Evolutionary conservation across 2,113 vertebrate genomes (phyloP), one percentile per base, ranked within the genome.

Genomic region (Dicaeum eximium): DNA sequence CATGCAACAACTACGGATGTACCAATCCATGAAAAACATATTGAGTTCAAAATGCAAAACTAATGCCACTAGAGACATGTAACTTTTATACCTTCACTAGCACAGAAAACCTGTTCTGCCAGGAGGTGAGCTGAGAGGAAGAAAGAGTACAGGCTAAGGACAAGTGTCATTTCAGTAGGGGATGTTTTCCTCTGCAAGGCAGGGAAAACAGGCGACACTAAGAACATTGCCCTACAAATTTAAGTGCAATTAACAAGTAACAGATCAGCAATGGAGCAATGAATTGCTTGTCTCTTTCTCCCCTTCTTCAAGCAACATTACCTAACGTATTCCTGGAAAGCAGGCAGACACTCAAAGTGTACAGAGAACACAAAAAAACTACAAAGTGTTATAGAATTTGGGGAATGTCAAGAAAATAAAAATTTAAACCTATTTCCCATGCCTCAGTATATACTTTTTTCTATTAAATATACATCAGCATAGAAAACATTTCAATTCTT

Each of bases 201-300:
- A 37, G 16, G 31, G 33, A 71, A 79, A 89, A 72, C 13, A 51
- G 50, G 27, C 0, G 0, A n/a, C 16, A 54, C 4, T 2, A 3
- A 0, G 0, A 84, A 57, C 17, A 3, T 19, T 66, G 33, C n/a
- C 42, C 38, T 47, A 40, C 3, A 8, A 56, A 47, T 37, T 23
- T 12, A 73, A 88, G 23, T 50, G 73, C 45, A 30, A 6, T 9
- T 15, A 60, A 64, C 1, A 2, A 19, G 17, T 33, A 70, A 60
- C 10, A 33, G 48, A 27, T 58, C 28, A 72, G 28, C n/a, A n/a
- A n/a, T n/a, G n/a, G 17, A 72, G 33, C 30, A 73, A 54, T 0
- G 1, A 38, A 56, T 31, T 0, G 2, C 54, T 73, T 47, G 11
- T 65, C 21, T 30, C 21, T 56, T 17, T 22, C 4, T 1, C 11